phyloP scores from a whole-genome alignment of 2,797 vertebrate genomes.

The Taenioides sp. region DNA sequence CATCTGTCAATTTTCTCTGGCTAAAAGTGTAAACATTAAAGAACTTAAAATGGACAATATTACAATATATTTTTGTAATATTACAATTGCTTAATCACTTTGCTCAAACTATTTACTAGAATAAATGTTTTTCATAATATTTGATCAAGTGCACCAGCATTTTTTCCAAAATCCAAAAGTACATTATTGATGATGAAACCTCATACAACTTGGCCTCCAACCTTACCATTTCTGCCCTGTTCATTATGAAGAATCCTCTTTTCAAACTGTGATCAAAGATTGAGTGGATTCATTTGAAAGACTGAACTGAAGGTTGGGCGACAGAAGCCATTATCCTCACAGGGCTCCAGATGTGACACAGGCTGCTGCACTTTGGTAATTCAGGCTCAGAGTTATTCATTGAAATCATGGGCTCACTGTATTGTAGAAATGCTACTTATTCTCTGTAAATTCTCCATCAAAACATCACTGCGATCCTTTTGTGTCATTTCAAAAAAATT shows the following conservation, averaged over 20 bases:
- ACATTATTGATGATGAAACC: background rate
- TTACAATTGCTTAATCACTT: too few relatives aligned
- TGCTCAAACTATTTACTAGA: too few relatives aligned
- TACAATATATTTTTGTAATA: too few relatives aligned
- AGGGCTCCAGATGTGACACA: conserved; percentile 52
- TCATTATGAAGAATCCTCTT: conserved; percentile 16
- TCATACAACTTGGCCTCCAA: conserved; percentile 9
- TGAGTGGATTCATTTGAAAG: conserved; percentile 24
- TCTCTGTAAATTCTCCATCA: background rate
- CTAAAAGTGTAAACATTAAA: too few relatives aligned
- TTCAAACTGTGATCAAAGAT: conserved; percentile 25
- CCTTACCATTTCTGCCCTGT: conserved; percentile 5
- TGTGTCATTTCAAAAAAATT: too few relatives aligned
- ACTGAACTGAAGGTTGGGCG: conserved; percentile 20
- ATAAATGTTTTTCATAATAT: too few relatives aligned
- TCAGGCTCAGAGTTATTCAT: conserved; percentile 50
- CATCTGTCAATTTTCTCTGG: too few relatives aligned
- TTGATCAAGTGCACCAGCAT: too few relatives aligned
- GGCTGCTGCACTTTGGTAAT: conserved; percentile 43
- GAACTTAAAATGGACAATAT: too few relatives aligned
- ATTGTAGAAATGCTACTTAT: background rate
- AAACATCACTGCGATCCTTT: background rate
- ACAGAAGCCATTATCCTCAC: conserved; percentile 43
- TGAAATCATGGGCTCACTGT: conserved; percentile 41
- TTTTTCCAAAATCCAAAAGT: background rate